phyloP scores from a whole-genome alignment of 2,113 vertebrate species.

The Periophthalmodon schlosseri region DNA sequence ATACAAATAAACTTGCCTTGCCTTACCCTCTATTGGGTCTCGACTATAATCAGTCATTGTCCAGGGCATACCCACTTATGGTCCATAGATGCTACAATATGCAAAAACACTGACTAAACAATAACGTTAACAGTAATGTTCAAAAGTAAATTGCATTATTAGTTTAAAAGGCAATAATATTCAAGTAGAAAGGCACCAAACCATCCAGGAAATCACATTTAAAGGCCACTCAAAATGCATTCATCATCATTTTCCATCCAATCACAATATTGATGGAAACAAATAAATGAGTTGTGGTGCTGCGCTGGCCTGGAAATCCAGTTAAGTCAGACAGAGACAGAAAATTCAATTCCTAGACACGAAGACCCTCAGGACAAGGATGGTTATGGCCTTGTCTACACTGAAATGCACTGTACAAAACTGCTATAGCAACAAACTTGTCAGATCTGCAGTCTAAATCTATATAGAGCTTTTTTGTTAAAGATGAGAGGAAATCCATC shows the following conservation, averaged over 20 bases:
- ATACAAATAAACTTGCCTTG: too few species aligned
- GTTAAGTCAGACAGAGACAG: background rate
- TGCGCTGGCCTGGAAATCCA: background rate
- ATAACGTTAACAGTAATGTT: background rate
- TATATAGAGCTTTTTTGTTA: conserved; percentile 24
- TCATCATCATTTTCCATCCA: background rate
- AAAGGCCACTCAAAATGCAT: background rate
- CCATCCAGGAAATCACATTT: background rate
- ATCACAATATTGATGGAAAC: background rate
- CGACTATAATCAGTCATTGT: too few species aligned
- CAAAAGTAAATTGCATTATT: background rate
- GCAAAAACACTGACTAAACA: background rate
- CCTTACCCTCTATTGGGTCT: background rate
- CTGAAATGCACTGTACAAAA: background rate
- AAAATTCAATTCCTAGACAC: background rate
- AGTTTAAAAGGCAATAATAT: background rate
- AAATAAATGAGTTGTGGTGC: background rate
- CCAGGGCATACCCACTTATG: background rate
- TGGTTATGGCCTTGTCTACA: background rate
- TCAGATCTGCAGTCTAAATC: background rate
- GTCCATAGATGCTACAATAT: too few species aligned
- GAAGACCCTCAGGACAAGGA: background rate
- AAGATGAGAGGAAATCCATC: conserved; percentile 36
- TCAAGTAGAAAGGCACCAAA: background rate
- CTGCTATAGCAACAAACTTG: too few species aligned